These are phyloP conservation scores for Cervus canadensis DNA, from an alignment of 2,113 vertebrate genomes.

Conservation along the genomic window DNA sequence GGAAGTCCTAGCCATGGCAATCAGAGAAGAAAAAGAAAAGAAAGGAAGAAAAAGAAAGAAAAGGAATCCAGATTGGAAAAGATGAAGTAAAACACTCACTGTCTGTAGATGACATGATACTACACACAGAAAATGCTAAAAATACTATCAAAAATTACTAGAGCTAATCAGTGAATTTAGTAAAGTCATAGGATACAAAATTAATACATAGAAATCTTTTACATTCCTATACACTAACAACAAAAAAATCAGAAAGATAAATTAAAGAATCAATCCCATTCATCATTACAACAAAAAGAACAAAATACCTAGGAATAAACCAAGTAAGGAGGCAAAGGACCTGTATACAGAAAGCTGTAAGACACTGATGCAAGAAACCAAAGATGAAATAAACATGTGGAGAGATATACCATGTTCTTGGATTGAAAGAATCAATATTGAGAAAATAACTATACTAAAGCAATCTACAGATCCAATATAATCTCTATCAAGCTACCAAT, in stretches of 20 bases:
- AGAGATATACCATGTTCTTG: not conserved
- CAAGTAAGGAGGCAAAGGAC: not conserved
- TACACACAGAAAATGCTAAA: not conserved
- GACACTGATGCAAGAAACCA: not conserved
- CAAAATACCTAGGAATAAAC: not conserved
- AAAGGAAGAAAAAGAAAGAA: not conserved
- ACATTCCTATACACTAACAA: not conserved
- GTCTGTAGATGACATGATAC: not conserved
- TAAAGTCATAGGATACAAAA: not conserved
- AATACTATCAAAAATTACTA: not conserved
- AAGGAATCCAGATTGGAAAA: not conserved
- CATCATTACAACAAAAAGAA: not conserved
- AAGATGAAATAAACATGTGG: not conserved
- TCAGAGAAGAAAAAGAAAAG: not conserved
- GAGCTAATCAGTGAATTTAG: not conserved
- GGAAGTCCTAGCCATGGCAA: not conserved
- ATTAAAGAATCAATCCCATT: not conserved
- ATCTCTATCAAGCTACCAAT: not conserved
- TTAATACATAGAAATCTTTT: not conserved
- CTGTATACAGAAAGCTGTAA: not conserved
- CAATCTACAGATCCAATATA: not conserved
- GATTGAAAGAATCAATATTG: fast-evolving
- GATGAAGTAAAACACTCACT: not conserved
- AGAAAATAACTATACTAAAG: not conserved
- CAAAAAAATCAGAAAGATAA: not conserved